Conservation (phyloP, 2,888 invertebrate species). For the Thera britannica region DNA sequence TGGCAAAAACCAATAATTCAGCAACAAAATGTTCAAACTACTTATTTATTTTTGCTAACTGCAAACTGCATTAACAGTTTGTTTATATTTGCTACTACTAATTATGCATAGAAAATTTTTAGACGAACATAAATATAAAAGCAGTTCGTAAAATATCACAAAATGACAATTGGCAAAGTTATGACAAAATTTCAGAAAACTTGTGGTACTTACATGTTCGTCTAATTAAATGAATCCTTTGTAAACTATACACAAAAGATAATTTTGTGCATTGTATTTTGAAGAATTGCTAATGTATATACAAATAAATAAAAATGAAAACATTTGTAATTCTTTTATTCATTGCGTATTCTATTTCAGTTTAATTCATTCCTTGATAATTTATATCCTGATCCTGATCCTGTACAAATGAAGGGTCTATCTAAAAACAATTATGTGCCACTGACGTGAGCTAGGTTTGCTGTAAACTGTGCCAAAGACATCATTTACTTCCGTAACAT, state of each 20-base stretch:
- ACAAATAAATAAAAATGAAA: neutral
- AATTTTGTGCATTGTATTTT: conserved; percentile 6
- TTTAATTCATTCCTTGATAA: neutral
- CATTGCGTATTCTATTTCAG: neutral
- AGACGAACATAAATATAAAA: neutral
- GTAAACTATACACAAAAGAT: conserved; percentile 10
- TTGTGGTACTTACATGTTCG: conserved; percentile 3
- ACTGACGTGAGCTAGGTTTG: too few species aligned
- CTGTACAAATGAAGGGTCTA: too few species aligned
- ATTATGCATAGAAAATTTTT: neutral
- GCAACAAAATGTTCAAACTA: neutral
- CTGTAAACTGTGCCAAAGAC: too few species aligned
- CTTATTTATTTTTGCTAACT: too few species aligned
- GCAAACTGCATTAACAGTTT: neutral
- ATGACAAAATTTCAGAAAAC: conserved; percentile 9
- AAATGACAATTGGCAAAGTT: conserved; percentile 3
- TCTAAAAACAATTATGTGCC: too few species aligned
- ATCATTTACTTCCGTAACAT: too few species aligned
- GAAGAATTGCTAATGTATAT: neutral
- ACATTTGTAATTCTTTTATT: neutral
- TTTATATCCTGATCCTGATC: too few species aligned
- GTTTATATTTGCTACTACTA: neutral
- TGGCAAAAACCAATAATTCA: neutral
- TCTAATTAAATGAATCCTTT: neutral
- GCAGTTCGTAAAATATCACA: neutral